Conservation (phyloP, 1,140 invertebrate genomes). For the Sarcophaga peregrina region DNA sequence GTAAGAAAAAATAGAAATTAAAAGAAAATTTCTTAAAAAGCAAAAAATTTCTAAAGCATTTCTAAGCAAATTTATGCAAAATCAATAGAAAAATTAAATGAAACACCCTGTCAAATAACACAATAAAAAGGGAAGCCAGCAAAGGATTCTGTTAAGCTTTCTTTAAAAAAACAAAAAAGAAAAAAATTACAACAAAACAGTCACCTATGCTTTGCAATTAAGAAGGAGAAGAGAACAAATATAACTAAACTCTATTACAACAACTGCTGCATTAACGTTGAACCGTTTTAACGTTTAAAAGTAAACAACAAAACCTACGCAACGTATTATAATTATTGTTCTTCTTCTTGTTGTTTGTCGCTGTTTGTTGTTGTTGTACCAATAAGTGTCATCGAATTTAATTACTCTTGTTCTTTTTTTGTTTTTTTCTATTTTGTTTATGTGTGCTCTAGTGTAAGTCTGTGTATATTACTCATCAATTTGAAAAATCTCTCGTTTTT, state of each 20-base stretch:
- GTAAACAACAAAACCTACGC: slow-evolving; percentile 6
- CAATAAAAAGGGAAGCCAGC: too few relatives aligned
- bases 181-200: neutral
- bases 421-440: neutral
- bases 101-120: too few relatives aligned
- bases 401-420: slow-evolving; percentile 21
- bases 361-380: neutral
- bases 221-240: too few relatives aligned
- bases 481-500: too few relatives aligned
- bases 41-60: neutral
- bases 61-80: too few relatives aligned
- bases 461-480: too few relatives aligned
- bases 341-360: neutral
- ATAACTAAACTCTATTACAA: too few relatives aligned
- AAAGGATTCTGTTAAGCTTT: neutral
- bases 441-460: neutral
- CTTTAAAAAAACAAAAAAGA: neutral
- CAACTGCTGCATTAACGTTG: too few relatives aligned
- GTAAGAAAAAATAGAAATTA: neutral
- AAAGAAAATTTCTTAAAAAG: neutral
- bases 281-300: too few relatives aligned
- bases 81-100: too few relatives aligned
- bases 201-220: too few relatives aligned
- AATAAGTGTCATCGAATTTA: slow-evolving; percentile 41
- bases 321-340: neutral